Evolutionary conservation across 2,888 invertebrate genomes (phyloP).

Genomic region (Ommatoiulus sabulosus): DNA sequence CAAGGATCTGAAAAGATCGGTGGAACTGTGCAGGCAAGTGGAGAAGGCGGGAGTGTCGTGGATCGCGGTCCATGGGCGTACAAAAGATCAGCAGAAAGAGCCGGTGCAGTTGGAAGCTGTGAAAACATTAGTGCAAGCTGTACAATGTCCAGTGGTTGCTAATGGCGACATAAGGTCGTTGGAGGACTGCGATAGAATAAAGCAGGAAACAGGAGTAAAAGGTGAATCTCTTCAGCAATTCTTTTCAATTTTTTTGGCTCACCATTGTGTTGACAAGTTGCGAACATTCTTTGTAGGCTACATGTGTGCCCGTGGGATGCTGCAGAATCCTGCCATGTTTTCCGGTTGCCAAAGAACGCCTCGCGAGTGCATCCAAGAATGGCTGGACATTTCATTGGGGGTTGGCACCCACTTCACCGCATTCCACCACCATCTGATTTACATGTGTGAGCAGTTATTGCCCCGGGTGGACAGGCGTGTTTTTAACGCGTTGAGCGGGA

Average conservation of each 20-base stretch:
- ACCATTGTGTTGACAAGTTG: background rate
- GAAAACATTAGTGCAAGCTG: conserved; percentile 76
- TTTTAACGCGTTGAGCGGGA: conserved; percentile 82
- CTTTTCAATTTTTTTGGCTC: background rate
- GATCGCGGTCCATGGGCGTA: conserved; percentile 91
- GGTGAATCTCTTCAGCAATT: conserved; percentile 70
- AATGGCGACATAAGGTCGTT: conserved; percentile 89
- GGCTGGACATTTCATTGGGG: conserved; percentile 75
- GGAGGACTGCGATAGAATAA: conserved; percentile 78
- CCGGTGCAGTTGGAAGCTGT: conserved; percentile 78
- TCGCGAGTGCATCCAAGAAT: conserved; percentile 81
- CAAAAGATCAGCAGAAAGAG: conserved; percentile 82
- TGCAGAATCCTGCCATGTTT: conserved; percentile 92
- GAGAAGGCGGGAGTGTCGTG: conserved; percentile 90
- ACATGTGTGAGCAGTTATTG: conserved; percentile 90
- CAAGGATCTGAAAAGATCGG: conserved; percentile 76
- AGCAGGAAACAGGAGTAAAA: conserved; percentile 74
- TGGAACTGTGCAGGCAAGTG: conserved; percentile 82
- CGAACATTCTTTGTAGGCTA: conserved; percentile 72
- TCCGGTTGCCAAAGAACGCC: conserved; percentile 80
- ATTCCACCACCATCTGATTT: conserved; percentile 96
- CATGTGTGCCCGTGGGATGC: conserved; percentile 92
- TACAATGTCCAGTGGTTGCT: conserved; percentile 87
- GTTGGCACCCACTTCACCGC: conserved; percentile 81
- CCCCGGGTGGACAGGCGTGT: conserved; percentile 78